These are phyloP conservation scores for Catocala nupta DNA, from an alignment of 2,888 invertebrate genomes.

Conservation along the genomic window DNA sequence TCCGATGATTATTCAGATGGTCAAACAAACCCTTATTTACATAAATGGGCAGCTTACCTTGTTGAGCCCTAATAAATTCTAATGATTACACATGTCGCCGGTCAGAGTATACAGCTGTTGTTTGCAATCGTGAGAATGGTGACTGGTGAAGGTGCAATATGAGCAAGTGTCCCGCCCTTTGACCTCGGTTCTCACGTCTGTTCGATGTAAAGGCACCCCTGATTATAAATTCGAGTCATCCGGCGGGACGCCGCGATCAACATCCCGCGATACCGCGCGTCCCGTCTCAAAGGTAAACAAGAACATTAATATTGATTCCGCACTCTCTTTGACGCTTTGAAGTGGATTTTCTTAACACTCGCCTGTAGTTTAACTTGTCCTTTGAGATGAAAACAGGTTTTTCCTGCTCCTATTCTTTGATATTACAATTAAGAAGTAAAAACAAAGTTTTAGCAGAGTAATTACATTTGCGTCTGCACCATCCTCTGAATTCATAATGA, in stretches of 20 bases:
- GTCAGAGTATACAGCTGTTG: conserved; percentile 75
- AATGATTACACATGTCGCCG: conserved; percentile 78
- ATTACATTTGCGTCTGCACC: conserved; percentile 7
- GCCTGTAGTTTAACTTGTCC: conserved; percentile 70
- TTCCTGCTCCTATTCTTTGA: conserved; percentile 51
- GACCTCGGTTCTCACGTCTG: conserved; percentile 80
- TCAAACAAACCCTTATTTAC: conserved; percentile 68
- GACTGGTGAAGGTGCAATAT: conserved; percentile 76
- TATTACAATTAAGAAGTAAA: conserved; percentile 52
- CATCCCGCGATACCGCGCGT: conserved; percentile 62
- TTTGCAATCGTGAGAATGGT: conserved; percentile 80
- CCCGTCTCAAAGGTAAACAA: conserved; percentile 82
- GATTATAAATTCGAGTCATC: conserved; percentile 82
- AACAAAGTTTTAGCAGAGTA: conserved; percentile 8
- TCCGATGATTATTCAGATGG: conserved; percentile 69
- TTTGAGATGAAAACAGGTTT: conserved; percentile 71
- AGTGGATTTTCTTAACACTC: conserved; percentile 73
- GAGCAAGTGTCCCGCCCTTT: conserved; percentile 83
- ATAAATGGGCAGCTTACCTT: conserved; percentile 80
- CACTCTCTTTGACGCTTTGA: conserved; percentile 79
- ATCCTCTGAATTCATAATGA: conserved; percentile 8
- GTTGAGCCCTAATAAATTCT: conserved; percentile 80
- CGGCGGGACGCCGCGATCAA: conserved; percentile 70
- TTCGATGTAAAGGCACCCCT: conserved; percentile 74
- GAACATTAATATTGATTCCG: conserved; percentile 84